Evolutionary conservation across 1,140 invertebrate genomes (phyloP).

Genomic region (Brachionus paranguensis): DNA sequence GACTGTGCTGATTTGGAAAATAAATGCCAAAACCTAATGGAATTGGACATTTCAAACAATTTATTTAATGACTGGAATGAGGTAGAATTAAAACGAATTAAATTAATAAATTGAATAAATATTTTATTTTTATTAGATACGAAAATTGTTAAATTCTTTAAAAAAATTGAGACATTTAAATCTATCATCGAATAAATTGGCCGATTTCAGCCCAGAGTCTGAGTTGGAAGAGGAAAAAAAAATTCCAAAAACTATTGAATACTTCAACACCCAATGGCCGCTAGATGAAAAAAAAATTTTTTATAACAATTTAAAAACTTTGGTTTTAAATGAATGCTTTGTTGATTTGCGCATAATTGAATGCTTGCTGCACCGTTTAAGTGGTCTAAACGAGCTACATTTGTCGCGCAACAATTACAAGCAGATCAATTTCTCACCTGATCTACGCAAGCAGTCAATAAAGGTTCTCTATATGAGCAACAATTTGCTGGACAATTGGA

Average conservation of each 20-base stretch:
- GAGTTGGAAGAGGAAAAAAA: background rate
- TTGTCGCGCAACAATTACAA: slow-evolving; percentile 10
- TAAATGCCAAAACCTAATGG: slow-evolving; percentile 2
- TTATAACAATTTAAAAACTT: background rate
- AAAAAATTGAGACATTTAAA: slow-evolving; percentile 2
- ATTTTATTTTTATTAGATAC: background rate
- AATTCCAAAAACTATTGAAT: background rate
- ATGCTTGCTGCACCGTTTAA: background rate
- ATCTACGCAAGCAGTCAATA: background rate
- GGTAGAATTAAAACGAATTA: background rate
- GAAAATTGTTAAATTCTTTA: background rate
- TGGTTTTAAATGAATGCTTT: slow-evolving; percentile 18
- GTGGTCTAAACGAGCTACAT: slow-evolving; percentile 13
- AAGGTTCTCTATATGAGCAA: slow-evolving; percentile 4
- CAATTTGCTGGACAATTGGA: background rate
- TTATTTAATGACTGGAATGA: slow-evolving; percentile 7
- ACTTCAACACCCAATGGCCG: background rate
- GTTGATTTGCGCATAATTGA: slow-evolving; percentile 13
- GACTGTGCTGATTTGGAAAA: slow-evolving; percentile 5
- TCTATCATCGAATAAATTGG: background rate
- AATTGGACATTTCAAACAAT: slow-evolving; percentile 17
- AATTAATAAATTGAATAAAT: background rate
- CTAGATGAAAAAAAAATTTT: background rate
- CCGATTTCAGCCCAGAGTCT: background rate
- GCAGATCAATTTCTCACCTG: background rate